phyloP scores from a whole-genome alignment of 2,888 invertebrate genomes.

The Orchestes rusci region DNA sequence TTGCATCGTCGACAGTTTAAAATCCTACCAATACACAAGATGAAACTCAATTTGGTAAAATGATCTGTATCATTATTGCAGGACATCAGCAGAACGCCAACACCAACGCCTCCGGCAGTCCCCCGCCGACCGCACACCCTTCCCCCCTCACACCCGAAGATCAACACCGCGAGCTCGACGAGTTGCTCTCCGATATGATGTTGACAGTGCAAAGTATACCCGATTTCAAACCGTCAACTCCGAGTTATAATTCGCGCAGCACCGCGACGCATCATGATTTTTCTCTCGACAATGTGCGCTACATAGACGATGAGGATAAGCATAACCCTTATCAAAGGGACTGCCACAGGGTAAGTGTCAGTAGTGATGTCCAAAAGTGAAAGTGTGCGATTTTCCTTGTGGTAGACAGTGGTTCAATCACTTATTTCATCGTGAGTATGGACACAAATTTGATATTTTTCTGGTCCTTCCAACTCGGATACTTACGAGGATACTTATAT shows the following conservation, averaged over 20 bases:
- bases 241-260: slow-evolving; percentile 15
- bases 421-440: too few species aligned
- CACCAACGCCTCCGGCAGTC: slow-evolving; percentile 43
- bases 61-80: too few species aligned
- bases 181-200: slow-evolving; percentile 78
- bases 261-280: slow-evolving; percentile 23
- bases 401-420: too few species aligned
- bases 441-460: too few species aligned
- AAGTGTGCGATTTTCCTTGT: neutral
- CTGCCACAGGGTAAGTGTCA: slow-evolving; percentile 16
- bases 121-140: slow-evolving; percentile 43
- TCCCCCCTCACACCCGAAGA: slow-evolving; percentile 46
- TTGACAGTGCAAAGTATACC: slow-evolving; percentile 80
- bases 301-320: slow-evolving; percentile 40
- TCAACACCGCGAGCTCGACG: slow-evolving; percentile 69
- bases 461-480: too few species aligned
- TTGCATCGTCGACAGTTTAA: too few species aligned
- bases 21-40: too few species aligned
- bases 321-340: slow-evolving; percentile 19
- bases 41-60: too few species aligned
- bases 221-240: slow-evolving; percentile 43
- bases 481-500: too few species aligned
- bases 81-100: slow-evolving; percentile 46
- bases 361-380: neutral
- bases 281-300: slow-evolving; percentile 40